phyloP scores from a whole-genome alignment of 1,140 invertebrate species.

The Drosophila auraria region DNA sequence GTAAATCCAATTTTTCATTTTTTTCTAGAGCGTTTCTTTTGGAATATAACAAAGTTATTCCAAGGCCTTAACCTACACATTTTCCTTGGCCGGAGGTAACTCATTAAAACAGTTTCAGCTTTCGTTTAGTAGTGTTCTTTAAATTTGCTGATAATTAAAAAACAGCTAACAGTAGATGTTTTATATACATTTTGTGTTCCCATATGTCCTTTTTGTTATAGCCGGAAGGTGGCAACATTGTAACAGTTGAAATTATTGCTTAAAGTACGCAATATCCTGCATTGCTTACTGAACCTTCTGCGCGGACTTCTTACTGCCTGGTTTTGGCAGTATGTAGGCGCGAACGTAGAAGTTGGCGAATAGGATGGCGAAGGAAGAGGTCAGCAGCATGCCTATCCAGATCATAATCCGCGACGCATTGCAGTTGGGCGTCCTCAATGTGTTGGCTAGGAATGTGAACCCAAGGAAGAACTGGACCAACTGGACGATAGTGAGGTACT shows the following conservation, averaged over 20 bases:
- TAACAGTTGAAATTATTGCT: too few relatives aligned
- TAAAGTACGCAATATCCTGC: too few relatives aligned
- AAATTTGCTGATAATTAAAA: neutral
- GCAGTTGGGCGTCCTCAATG: constrained; percentile 8
- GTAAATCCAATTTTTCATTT: too few relatives aligned
- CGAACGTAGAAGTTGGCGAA: constrained; percentile 20
- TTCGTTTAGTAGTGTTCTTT: too few relatives aligned
- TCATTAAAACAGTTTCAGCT: too few relatives aligned
- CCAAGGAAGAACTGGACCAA: constrained; percentile 15
- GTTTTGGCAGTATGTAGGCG: constrained; percentile 4
- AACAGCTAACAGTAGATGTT: neutral
- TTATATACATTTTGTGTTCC: too few relatives aligned
- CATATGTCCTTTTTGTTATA: too few relatives aligned
- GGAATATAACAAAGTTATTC: neutral
- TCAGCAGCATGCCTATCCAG: neutral
- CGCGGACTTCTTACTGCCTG: neutral
- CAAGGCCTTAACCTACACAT: neutral
- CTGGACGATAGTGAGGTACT: constrained; percentile 37
- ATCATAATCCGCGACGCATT: neutral
- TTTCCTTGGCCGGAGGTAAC: neutral
- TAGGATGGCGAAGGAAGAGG: neutral
- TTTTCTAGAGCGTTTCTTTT: too few relatives aligned
- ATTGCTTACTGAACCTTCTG: neutral
- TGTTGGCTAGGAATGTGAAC: neutral
- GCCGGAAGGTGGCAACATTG: too few relatives aligned